Percentiles rank a stretch among this genome's conserved stretches.
These are phyloP conservation scores for Poicephalus meyeri DNA, from an alignment of 2,113 vertebrate genomes.

Conservation along the genomic window DNA sequence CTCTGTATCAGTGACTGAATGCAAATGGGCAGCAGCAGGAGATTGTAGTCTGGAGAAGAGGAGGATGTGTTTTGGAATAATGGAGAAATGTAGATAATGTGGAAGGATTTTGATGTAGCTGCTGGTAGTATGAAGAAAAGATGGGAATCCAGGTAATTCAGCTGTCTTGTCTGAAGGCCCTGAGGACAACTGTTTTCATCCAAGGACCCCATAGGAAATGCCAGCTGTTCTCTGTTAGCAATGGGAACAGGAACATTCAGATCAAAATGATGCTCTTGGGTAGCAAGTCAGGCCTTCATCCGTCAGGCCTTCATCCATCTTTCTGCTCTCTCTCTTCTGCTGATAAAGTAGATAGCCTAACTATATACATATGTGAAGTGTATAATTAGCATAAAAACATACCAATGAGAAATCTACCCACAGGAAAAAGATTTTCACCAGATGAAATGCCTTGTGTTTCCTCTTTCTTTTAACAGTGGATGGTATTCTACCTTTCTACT, in stretches of 20 bases:
- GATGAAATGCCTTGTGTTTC: background rate
- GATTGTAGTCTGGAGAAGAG: background rate
- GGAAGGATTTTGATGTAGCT: background rate
- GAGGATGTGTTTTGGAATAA: background rate
- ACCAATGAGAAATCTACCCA: background rate
- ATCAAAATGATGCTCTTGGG: background rate
- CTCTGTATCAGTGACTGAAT: accelerated
- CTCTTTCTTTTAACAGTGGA: background rate
- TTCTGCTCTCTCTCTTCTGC: background rate
- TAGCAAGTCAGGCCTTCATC: background rate
- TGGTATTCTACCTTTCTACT: background rate
- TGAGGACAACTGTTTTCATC: background rate
- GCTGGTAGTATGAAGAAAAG: background rate
- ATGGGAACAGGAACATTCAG: background rate
- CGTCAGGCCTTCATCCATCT: background rate
- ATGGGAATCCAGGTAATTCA: background rate
- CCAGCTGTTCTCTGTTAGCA: background rate
- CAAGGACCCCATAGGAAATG: background rate
- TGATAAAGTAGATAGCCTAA: background rate
- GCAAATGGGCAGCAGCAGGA: background rate
- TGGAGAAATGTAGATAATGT: background rate
- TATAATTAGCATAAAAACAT: background rate
- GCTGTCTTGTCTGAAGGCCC: background rate
- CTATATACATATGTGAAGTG: background rate
- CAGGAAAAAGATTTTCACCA: background rate